These are phyloP conservation scores for Nemurella pictetii DNA, from an alignment of 2,888 invertebrate genomes.

Conservation along the genomic window DNA sequence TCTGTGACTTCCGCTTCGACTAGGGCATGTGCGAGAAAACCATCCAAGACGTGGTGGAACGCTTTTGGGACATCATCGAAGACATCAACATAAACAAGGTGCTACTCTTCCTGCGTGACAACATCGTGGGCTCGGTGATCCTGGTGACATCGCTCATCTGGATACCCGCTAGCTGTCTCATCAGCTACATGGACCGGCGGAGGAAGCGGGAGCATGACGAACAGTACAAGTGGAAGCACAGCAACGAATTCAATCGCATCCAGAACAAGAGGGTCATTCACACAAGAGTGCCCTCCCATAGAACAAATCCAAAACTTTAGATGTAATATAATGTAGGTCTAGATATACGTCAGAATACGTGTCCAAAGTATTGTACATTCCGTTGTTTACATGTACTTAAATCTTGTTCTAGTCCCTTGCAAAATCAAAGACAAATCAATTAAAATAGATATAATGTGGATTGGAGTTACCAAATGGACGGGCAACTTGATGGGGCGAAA, in stretches of 20 bases:
- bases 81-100: constrained; percentile 94
- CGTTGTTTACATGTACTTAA: background rate
- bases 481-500: too few relatives aligned
- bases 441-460: too few relatives aligned
- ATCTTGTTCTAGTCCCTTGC: background rate
- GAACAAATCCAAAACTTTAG: background rate
- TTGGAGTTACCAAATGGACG: too few relatives aligned
- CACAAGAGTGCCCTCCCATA: constrained; percentile 32
- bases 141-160: constrained; percentile 89
- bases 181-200: constrained; percentile 80
- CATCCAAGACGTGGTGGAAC: constrained; percentile 91
- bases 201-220: constrained; percentile 72
- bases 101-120: constrained; percentile 84
- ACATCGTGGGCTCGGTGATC: constrained; percentile 91
- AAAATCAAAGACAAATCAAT: background rate
- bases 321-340: background rate
- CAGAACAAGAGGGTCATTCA: constrained; percentile 40
- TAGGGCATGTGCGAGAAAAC: constrained; percentile 94
- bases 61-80: constrained; percentile 97
- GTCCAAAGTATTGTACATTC: background rate
- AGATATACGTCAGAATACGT: too few relatives aligned
- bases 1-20: constrained; percentile 37
- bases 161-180: constrained; percentile 91
- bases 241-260: constrained; percentile 41
- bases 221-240: constrained; percentile 67